Percentiles rank a stretch among this genome's conserved stretches.
Evolutionary conservation across 2,888 invertebrate species (phyloP).

Genomic region (Caenorhabditis macrosperma): DNA sequence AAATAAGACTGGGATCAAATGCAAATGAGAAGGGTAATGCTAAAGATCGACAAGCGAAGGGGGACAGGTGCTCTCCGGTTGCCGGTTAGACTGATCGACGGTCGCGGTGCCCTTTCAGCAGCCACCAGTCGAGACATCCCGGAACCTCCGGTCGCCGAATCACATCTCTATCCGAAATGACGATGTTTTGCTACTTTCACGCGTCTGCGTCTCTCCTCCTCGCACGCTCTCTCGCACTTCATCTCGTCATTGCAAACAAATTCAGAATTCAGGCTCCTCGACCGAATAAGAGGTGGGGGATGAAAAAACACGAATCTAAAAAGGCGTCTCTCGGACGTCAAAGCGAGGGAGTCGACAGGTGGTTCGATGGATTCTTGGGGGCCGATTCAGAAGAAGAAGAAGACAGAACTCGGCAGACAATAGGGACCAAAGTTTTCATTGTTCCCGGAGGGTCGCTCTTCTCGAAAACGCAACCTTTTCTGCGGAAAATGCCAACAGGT

Average conservation of each 20-base stretch:
- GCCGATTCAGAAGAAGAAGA: background rate
- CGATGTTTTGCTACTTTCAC: conserved; percentile 3
- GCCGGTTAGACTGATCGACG: conserved; percentile 13
- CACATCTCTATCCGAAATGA: conserved; percentile 3
- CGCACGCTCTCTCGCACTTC: background rate
- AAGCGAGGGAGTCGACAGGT: background rate
- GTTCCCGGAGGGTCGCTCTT: too few relatives aligned
- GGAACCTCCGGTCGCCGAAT: too few relatives aligned
- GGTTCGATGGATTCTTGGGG: background rate
- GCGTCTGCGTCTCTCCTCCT: background rate
- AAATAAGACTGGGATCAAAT: conserved; percentile 10
- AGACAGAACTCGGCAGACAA: background rate
- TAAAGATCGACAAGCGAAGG: background rate
- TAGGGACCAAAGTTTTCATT: background rate
- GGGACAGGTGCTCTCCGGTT: conserved; percentile 11
- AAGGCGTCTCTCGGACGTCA: background rate
- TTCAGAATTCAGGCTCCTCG: background rate
- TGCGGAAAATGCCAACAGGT: conserved; percentile 12
- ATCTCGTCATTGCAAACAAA: background rate
- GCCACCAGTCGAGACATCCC: too few relatives aligned
- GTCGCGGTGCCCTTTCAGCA: conserved; percentile 2
- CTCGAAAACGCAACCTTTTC: too few relatives aligned
- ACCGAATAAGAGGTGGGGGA: background rate
- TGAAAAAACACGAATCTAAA: background rate
- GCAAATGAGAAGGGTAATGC: conserved; percentile 7